phyloP scores from a whole-genome alignment of 2,113 vertebrate genomes.

The Stictonetta naevosa region DNA sequence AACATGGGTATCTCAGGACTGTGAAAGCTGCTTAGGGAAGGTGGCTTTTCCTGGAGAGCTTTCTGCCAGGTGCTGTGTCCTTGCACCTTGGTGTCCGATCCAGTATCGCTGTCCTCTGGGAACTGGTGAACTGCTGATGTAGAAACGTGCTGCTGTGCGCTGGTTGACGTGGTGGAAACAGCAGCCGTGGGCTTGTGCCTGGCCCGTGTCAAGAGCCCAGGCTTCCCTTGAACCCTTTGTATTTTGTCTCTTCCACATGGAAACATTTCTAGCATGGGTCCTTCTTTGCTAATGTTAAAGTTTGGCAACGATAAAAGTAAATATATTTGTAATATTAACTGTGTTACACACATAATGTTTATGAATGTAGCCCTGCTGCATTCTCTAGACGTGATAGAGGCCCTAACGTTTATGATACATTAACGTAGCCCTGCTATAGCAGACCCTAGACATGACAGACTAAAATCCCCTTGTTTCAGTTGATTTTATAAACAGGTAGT shows the following conservation, averaged over 20 bases:
- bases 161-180: rapidly evolving
- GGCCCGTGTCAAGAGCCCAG: not conserved
- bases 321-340: not conserved
- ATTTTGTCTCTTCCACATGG: not conserved
- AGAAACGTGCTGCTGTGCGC: not conserved
- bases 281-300: not conserved
- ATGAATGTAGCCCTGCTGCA: not conserved
- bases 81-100: rapidly evolving
- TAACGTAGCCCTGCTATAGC: not conserved
- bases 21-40: not conserved
- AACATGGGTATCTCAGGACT: not conserved
- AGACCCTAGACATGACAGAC: not conserved
- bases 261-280: not conserved
- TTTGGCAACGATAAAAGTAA: not conserved
- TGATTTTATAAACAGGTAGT: not conserved
- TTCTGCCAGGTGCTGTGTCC: not conserved
- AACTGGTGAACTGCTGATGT: rapidly evolving
- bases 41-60: not conserved
- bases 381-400: not conserved
- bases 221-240: not conserved
- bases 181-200: not conserved
- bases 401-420: not conserved
- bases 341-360: not conserved
- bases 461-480: not conserved
- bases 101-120: rapidly evolving